A percentile compares a stretch with the other conserved stretches of the same genome.
Evolutionary conservation across 2,888 invertebrate species (phyloP).

Genomic region (Cephus nigrinus): DNA sequence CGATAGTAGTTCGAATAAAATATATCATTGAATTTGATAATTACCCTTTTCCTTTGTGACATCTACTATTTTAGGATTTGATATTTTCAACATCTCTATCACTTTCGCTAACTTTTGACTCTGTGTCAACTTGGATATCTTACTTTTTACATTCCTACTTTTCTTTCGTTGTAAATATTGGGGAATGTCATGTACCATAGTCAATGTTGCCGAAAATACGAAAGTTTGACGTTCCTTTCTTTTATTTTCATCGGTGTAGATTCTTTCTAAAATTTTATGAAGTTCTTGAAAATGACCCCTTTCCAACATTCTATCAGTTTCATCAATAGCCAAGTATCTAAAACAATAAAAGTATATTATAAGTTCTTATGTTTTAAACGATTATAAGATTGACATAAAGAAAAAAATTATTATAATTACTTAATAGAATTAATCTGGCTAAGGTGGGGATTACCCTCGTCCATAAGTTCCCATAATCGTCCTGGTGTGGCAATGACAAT

Average conservation of each 20-base stretch:
- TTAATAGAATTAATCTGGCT: conserved; percentile 77
- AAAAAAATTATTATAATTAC: conserved; percentile 62
- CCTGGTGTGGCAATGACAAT: conserved; percentile 98
- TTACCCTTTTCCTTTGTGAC: conserved; percentile 82
- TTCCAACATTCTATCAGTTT: conserved; percentile 98
- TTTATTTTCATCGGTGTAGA: conserved; percentile 78
- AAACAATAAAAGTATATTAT: conserved; percentile 20
- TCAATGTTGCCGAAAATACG: conserved; percentile 97
- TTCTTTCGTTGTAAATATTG: conserved; percentile 75
- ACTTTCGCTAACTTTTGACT: conserved; percentile 82
- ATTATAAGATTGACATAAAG: conserved; percentile 5
- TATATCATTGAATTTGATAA: conserved; percentile 6
- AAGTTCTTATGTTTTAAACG: background rate
- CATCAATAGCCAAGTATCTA: conserved; percentile 94
- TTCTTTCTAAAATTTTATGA: conserved; percentile 79
- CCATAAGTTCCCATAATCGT: conserved; percentile 92
- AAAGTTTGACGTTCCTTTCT: conserved; percentile 85
- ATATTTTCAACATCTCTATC: conserved; percentile 84
- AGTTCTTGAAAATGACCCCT: conserved; percentile 96
- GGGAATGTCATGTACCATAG: conserved; percentile 89
- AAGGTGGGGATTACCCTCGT: conserved; percentile 82
- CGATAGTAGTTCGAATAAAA: background rate
- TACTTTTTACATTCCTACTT: conserved; percentile 64
- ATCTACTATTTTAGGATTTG: conserved; percentile 93
- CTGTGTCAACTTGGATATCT: conserved; percentile 75